Base-by-base conservation (phyloP, 2,888 invertebrate genomes). In the Desoria tigrina region DNA sequence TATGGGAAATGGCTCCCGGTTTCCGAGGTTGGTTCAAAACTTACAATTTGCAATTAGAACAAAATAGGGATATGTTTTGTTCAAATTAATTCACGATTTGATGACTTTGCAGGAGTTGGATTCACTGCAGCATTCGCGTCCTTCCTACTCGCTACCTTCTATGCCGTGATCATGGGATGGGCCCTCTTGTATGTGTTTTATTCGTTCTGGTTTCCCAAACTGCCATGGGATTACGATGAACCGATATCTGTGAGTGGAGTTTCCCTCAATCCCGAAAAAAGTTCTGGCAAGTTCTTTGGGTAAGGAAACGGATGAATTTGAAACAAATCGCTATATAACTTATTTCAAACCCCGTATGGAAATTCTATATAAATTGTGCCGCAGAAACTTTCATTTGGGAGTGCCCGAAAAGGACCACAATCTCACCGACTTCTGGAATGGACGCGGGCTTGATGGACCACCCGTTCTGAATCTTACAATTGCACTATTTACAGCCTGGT, bases 1-100 rank as follows among this genome's bases (percentile, higher is more conserved):
- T 90, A 27, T 87, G 87, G 83, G 81, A 82, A 66, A 82, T 87
- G 75, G 82, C 84, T 4, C 92, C 92, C 1, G 85, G 87, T 0
- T 86, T 92, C 80, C 88, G 87, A 86, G 91, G 91, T 90, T 78
- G 74, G 9, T 18, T 16, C 14, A 39, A 39, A 39, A 39, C 14
- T 39, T 11, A 39, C n/a, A n/a, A n/a, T n/a, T n/a, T n/a, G n/a
- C n/a, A n/a, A n/a, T n/a, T n/a, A n/a, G n/a, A n/a, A n/a, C n/a
- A n/a, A n/a, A n/a, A n/a, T n/a, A n/a, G n/a, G n/a, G n/a, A n/a
- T n/a, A n/a, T n/a, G n/a, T n/a, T n/a, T n/a, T n/a, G n/a, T n/a
- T n/a, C n/a, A n/a, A n/a, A n/a, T n/a, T n/a, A n/a, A n/a, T n/a
- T n/a, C n/a, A n/a, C n/a, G n/a, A 39, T 39, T 39, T 11, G 16